Evolutionary conservation across 2,888 invertebrate species (phyloP).

Genomic region (Chromoteleia sp.): DNA sequence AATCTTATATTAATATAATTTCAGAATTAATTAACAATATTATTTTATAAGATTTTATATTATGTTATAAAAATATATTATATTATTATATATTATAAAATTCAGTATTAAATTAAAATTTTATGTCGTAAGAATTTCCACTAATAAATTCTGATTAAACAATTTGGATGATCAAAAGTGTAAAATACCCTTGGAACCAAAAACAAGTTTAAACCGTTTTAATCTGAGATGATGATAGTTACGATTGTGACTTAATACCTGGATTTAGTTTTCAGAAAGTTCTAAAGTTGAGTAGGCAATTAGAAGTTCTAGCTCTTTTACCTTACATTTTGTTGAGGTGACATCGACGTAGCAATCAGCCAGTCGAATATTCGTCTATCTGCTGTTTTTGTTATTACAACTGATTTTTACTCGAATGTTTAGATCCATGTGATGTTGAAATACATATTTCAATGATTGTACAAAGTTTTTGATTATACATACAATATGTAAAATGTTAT

Average conservation of each 20-base stretch:
- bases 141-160: not conserved
- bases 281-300: slow-evolving; percentile 12
- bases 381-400: not conserved
- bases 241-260: slow-evolving; percentile 16
- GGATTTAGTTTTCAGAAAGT: slow-evolving; percentile 25
- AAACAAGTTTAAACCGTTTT: slow-evolving; percentile 16
- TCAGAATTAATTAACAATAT: too few relatives aligned
- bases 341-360: slow-evolving; percentile 7
- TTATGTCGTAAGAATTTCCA: too few relatives aligned
- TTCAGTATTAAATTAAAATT: too few relatives aligned
- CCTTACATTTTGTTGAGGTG: slow-evolving; percentile 16
- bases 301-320: slow-evolving; percentile 2
- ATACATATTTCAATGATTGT: too few relatives aligned
- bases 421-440: too few relatives aligned
- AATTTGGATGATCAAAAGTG: not conserved
- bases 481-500: too few relatives aligned
- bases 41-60: too few relatives aligned
- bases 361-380: not conserved
- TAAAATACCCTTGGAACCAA: not conserved
- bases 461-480: too few relatives aligned
- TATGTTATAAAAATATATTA: too few relatives aligned
- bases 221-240: slow-evolving; percentile 15
- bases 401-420: not conserved
- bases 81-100: too few relatives aligned
- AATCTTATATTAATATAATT: too few relatives aligned